Evolutionary conservation across 2,113 vertebrate genomes (phyloP).

Genomic region (Megaceryle maxima): DNA sequence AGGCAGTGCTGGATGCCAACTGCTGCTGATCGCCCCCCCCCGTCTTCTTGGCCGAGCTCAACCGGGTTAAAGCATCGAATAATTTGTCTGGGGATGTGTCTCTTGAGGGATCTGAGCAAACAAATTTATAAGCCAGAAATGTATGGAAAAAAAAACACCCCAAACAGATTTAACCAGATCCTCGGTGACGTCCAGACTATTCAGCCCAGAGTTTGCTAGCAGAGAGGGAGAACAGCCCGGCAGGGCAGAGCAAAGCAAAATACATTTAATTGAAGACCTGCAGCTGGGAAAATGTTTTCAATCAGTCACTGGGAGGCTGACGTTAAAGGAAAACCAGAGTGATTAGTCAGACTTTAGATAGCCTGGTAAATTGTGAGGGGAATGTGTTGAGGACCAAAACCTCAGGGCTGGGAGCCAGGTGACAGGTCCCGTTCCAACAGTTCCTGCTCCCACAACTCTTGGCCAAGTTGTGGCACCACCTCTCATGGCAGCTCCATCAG

Average conservation of each 20-base stretch:
- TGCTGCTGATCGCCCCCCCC: background rate
- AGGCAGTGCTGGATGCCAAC: background rate
- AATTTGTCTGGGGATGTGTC: background rate
- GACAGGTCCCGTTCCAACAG: background rate
- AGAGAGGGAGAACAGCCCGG: background rate
- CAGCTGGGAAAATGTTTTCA: conserved; percentile 42
- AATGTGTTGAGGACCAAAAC: background rate
- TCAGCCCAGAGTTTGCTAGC: background rate
- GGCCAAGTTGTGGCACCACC: background rate
- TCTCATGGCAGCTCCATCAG: background rate
- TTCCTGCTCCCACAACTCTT: accelerated
- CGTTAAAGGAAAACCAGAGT: background rate
- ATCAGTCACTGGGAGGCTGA: background rate
- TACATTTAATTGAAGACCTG: conserved; percentile 1
- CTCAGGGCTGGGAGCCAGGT: background rate
- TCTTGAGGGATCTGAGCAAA: background rate
- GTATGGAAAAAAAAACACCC: background rate
- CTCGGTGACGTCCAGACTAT: background rate
- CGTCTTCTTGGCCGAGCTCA: background rate
- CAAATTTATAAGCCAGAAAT: background rate
- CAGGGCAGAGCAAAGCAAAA: background rate
- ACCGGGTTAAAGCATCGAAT: background rate
- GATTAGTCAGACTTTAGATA: background rate
- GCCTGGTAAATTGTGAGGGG: background rate
- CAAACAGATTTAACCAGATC: background rate